Percentiles rank a stretch among this genome's conserved stretches.
These are phyloP conservation scores for Apodemus sylvaticus DNA, from an alignment of 2,113 vertebrate genomes.

Conservation along the genomic window DNA sequence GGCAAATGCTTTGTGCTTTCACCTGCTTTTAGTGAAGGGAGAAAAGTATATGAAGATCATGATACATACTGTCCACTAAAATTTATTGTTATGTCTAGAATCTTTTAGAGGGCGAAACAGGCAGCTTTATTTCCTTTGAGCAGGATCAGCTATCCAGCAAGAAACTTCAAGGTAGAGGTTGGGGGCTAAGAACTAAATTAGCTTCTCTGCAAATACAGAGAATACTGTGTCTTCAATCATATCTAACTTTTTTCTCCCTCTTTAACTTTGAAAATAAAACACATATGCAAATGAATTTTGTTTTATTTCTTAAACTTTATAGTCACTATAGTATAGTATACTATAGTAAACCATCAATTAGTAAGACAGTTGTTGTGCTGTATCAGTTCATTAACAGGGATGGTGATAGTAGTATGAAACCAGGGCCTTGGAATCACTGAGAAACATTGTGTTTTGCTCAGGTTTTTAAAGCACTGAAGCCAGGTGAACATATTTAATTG, in stretches of 20 bases:
- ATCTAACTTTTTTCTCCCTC: not conserved
- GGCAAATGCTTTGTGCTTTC: conserved; percentile 11
- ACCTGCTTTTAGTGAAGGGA: not conserved
- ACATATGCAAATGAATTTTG: not conserved
- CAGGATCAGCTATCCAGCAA: not conserved
- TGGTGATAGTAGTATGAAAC: not conserved
- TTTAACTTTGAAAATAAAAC: not conserved
- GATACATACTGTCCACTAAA: not conserved
- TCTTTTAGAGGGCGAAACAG: not conserved
- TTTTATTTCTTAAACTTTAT: not conserved
- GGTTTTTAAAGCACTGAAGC: not conserved
- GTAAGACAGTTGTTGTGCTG: not conserved
- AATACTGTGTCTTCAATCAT: not conserved
- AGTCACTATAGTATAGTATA: too few relatives aligned
- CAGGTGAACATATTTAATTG: not conserved
- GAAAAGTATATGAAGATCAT: not conserved
- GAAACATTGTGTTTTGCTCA: not conserved
- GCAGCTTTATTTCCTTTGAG: not conserved
- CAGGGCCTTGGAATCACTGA: not conserved
- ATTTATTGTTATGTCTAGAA: not conserved
- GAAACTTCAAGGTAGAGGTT: not conserved
- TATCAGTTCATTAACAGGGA: not conserved
- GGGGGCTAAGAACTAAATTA: not conserved
- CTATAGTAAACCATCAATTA: not conserved
- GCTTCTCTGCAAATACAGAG: not conserved